These are phyloP conservation scores for Ageneiosus marmoratus DNA, from an alignment of 2,113 vertebrate species.

Conservation along the genomic window DNA sequence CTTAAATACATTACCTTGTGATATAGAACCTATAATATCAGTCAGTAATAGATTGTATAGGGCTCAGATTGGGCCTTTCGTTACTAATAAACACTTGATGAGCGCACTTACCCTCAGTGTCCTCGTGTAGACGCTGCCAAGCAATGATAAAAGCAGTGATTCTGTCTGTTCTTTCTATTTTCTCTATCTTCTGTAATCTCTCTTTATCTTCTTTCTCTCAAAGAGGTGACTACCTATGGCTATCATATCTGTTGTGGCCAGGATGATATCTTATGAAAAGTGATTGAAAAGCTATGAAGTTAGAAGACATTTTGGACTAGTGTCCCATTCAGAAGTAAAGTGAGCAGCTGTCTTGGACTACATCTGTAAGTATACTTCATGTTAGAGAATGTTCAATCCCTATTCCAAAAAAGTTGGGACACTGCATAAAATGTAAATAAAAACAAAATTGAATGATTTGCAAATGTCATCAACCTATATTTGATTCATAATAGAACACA, in stretches of 20 bases:
- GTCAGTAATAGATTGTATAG: background rate
- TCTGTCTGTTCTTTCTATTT: background rate
- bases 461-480: too few relatives aligned
- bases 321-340: slow-evolving; percentile 19
- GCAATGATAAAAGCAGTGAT: background rate
- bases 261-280: slow-evolving; percentile 3
- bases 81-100: background rate
- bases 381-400: background rate
- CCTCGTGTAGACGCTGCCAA: background rate
- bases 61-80: background rate
- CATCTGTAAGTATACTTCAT: slow-evolving; percentile 31
- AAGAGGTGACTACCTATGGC: slow-evolving; percentile 16
- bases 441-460: too few relatives aligned
- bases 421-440: too few relatives aligned
- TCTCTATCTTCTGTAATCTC: background rate
- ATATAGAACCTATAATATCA: background rate
- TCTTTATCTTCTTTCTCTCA: background rate
- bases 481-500: too few relatives aligned
- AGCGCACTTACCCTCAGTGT: background rate
- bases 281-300: slow-evolving; percentile 38
- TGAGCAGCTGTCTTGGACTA: slow-evolving; percentile 20
- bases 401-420: too few relatives aligned
- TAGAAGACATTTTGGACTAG: slow-evolving; percentile 31
- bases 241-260: slow-evolving; percentile 2
- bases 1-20: background rate